Evolutionary conservation across 2,888 invertebrate species (phyloP), one percentile per base, ranked within the genome.

Genomic region (Poecilobothrus nobilitatus): DNA sequence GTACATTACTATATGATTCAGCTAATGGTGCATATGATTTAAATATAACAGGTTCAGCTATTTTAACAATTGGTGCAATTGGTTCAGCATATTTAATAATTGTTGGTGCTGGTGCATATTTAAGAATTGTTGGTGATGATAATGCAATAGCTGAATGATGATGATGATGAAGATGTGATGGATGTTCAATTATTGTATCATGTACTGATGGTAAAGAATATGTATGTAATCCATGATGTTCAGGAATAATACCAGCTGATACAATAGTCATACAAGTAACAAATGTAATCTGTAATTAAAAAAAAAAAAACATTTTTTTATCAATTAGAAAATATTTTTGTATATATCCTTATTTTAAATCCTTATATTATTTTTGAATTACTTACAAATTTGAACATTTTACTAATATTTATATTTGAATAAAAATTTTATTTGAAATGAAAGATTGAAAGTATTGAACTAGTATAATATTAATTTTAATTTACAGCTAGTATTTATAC

Each of bases 21-120:
- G 53, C 53, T 53, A 53, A 53, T 15, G 53, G 53, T 53, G 53
- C 53, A 53, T 53, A 53, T 53, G 53, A 53, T 53, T 53, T 53
- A 12, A 18, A 53, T 18, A 53, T 15, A 53, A 53, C 15, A 15
- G 53, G 53, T 18, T 53, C 53, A 53, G 53, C 12, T 15, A 18
- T 18, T 53, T 53, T 53, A 18, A 53, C 53, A 53, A 53, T 53
- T 44, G 44, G 6, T 15, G 44, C 8, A 10, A 12, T 12, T 53
- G 53, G 53, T 53, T 12, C 53, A 53, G 53, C 53, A 53, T 18
- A 18, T 53, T 53, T 53, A 18, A 53, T n/a, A 53, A 53, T 53
- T 44, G 44, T 44, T 53, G 53, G 53, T 18, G 53, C 53, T 41
- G 41, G 41, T 41, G 41, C 41, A 41, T 41, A 41, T 41, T 41